Conservation (phyloP, 2,113 vertebrate genomes). For the Ornithorhynchus anatinus region DNA sequence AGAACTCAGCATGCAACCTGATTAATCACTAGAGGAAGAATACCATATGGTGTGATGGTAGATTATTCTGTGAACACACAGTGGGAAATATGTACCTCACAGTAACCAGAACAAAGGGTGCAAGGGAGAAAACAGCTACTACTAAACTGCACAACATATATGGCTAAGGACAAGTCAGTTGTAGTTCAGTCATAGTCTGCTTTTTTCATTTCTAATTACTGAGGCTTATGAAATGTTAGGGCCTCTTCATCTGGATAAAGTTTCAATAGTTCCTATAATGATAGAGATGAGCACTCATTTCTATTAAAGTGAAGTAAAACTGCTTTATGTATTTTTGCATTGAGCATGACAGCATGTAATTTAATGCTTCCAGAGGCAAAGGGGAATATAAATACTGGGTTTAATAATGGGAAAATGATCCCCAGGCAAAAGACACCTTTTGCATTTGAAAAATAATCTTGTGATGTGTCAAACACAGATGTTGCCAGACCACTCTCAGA, state of each 20-base stretch:
- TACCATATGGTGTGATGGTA: conserved; percentile 54
- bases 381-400: conserved; percentile 44
- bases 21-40: conserved; percentile 67
- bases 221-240: conserved; percentile 33
- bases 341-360: conserved; percentile 40
- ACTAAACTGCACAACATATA: conserved; percentile 5
- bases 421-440: neutral
- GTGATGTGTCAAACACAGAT: neutral
- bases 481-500: neutral
- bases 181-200: conserved; percentile 24
- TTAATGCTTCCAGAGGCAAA: conserved; percentile 29
- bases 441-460: neutral
- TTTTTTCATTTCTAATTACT: conserved; percentile 42
- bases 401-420: neutral
- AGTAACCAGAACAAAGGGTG: conserved; percentile 50
- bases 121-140: neutral
- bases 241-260: conserved; percentile 50
- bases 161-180: conserved; percentile 57
- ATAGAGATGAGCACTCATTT: conserved; percentile 55
- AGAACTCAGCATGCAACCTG: conserved; percentile 60
- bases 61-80: conserved; percentile 13
- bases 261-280: conserved; percentile 42
- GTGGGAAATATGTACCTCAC: conserved; percentile 37
- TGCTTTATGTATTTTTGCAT: conserved; percentile 45
- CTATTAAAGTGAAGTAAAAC: conserved; percentile 38